Base-by-base conservation (phyloP, 2,113 vertebrate species). In the Oncorhynchus nerka region DNA sequence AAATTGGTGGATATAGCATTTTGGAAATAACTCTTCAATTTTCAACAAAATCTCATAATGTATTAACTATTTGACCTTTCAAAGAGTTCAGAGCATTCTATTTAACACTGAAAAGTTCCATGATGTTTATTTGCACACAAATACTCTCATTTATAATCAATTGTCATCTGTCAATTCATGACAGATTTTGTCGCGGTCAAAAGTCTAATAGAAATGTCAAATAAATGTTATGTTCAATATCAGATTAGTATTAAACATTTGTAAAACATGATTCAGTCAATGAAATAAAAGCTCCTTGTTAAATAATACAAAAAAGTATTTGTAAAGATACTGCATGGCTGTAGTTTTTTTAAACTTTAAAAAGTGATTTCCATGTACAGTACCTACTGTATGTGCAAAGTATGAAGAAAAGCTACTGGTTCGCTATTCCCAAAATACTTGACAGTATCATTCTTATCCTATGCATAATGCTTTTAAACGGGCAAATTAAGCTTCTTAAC, bases 91-190 rank as follows among this genome's bases (percentile, higher is more conserved):
- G 19, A 70, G 67, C 70, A 68, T 79, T 68, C 65, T 30, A 77
- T 49, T 83, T 74, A 85, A 75, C 66, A 45, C 67, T 5, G 28
- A 83, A 68, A 69, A 71, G 86, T 91, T 51, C 69, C 78, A 74
- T 76, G 68, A 81, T 78, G 57, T 73, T 13, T 22, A 22, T 80
- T 32, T 73, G 83, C 78, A 85, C 83, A 77, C 81, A 85, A 78
- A 70, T 82, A 83, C 81, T 79, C 75, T 75, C 74, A 70, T 48
- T 75, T 78, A 80, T 85, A 84, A 84, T 61, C 20, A 64, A 55
- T 45, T 16, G 55, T 79, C 83, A 84, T 80, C 75, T 79, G 80
- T 55, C 73, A 79, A 69, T 72, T 70, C 65, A 87, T 83, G 75
- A 81, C 28, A 83, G 59, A 51, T 68, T 62, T 22, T 79, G 79